These are phyloP conservation scores for Uropetala carovei DNA, from an alignment of 2,888 invertebrate genomes.

Conservation along the genomic window DNA sequence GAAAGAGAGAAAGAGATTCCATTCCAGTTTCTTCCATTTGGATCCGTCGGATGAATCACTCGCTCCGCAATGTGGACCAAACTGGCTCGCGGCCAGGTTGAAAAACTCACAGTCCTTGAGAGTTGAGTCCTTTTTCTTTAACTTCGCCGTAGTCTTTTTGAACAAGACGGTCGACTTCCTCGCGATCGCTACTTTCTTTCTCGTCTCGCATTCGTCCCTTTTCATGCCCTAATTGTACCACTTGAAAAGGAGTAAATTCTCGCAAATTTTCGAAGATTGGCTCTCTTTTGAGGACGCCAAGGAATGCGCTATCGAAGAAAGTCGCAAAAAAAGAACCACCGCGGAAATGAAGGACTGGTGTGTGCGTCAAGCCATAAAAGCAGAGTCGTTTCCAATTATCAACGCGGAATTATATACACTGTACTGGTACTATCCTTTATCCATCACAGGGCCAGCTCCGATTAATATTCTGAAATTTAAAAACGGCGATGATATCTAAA, in stretches of 20 bases:
- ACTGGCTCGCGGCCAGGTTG: conserved; percentile 11
- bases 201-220: neutral
- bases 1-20: neutral
- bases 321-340: neutral
- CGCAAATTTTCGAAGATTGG: neutral
- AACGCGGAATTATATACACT: neutral
- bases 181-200: neutral
- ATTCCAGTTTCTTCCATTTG: neutral
- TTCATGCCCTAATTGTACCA: neutral
- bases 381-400: neutral
- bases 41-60: conserved; percentile 25
- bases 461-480: too few relatives aligned
- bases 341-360: neutral
- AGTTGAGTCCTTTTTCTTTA: neutral
- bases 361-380: neutral
- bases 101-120: conserved; percentile 43
- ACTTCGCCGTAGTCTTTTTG: conserved; percentile 28
- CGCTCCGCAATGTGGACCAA: neutral
- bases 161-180: too few relatives aligned
- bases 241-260: neutral
- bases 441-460: too few relatives aligned
- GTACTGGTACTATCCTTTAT: too few relatives aligned
- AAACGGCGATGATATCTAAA: too few relatives aligned
- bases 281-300: neutral
- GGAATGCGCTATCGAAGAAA: neutral